A percentile compares a stretch with the other conserved stretches of the same genome.
These are phyloP conservation scores for Drosophila serrata DNA, from an alignment of 1,140 invertebrate genomes.

Conservation along the genomic window DNA sequence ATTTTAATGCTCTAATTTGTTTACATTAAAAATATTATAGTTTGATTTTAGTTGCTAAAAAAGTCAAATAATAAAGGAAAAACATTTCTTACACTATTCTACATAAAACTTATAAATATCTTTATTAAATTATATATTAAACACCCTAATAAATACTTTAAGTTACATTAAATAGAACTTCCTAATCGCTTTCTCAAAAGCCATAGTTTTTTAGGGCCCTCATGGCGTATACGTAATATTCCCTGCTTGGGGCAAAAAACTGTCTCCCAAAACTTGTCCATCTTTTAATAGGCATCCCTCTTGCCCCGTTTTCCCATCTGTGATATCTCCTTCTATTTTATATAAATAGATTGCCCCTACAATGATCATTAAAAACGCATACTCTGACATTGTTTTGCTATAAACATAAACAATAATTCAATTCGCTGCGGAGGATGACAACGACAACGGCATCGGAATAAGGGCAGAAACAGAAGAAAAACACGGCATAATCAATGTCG, in stretches of 20 bases:
- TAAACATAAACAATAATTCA: constrained; percentile 82
- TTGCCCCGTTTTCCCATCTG: neutral
- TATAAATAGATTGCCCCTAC: constrained; percentile 50
- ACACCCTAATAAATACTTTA: too few species aligned
- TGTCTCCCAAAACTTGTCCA: neutral
- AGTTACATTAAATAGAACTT: too few species aligned
- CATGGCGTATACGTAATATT: neutral
- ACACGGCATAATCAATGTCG: constrained; percentile 80
- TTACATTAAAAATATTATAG: too few species aligned
- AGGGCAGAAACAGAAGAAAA: constrained; percentile 58
- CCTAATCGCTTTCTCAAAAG: neutral
- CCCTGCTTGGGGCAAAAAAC: neutral
- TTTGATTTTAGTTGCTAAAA: too few species aligned
- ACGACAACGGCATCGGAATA: constrained; percentile 18
- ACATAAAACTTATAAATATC: too few species aligned
- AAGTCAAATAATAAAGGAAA: too few species aligned
- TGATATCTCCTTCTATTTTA: constrained; percentile 16
- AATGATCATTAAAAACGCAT: constrained; percentile 76
- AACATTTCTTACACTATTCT: too few species aligned
- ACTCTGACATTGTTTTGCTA: constrained; percentile 74
- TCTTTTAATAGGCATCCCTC: constrained; percentile 22
- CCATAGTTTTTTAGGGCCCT: neutral
- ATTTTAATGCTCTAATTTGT: too few species aligned
- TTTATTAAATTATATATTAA: too few species aligned
- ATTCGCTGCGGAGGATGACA: constrained; percentile 61